Base-by-base conservation (phyloP, 2,888 invertebrate species). In the Gari tellinella region DNA sequence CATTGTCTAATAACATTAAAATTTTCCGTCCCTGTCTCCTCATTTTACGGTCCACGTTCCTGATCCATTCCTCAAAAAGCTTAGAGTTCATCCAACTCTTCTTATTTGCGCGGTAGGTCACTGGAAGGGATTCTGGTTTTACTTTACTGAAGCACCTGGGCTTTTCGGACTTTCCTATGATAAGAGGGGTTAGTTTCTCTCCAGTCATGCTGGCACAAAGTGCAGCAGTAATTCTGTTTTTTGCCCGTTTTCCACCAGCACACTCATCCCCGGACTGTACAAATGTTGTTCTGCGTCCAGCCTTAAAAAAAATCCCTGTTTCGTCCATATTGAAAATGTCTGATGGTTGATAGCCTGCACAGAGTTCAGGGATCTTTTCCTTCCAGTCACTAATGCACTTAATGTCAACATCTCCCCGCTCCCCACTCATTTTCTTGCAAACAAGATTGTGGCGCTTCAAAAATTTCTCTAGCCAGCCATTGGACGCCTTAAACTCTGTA, bases 101-200 rank as follows among this genome's bases (percentile, higher is more conserved):
- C 12, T 45, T 57, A 21, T 66, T 66, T 57, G 41, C 51, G 3
- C 46, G 26, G 31, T 66, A 57, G 10, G 21, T 14, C 5, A 66
- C 66, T 23, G 37, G 38, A 0, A 40, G 48, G 0, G 57, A 57
- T 15, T 65, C 65, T 4, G 43, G 43, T 5, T 57, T 51, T 1
- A 65, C 31, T 8, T 15, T 49, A 2, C 26, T 52, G 37, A 57
- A 65, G n/a, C n/a, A n/a, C n/a, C n/a, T n/a, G n/a, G n/a, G n/a
- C n/a, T n/a, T n/a, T n/a, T n/a, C n/a, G n/a, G 57, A n/a, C 25
- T 65, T 65, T 5, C 57, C 65, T 15, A 65, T 65, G 14, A 65
- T 57, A 7, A 65, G 43, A 1, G 65, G 65, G 21, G 40, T 40
- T 1, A 65, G 51, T 23, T 65, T 65, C 46, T 63, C 63, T 8